phyloP scores from a whole-genome alignment of 2,888 invertebrate species.

The Ptilodon capucinus region DNA sequence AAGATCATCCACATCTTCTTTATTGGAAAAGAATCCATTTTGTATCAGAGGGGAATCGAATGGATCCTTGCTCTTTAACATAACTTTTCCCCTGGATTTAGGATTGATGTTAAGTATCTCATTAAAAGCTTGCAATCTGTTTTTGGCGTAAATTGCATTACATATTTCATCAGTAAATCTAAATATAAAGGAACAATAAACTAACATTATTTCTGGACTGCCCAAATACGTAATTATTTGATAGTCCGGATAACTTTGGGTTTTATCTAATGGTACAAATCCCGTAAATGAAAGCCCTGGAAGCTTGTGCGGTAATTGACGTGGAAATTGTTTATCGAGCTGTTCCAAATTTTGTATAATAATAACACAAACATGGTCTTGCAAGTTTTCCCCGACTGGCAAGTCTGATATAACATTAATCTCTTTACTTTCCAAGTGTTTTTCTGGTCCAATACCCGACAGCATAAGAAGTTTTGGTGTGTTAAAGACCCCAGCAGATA shows the following conservation, averaged over 20 bases:
- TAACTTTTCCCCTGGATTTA: slow-evolving; percentile 59
- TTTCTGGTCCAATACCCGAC: slow-evolving; percentile 48
- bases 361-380: slow-evolving; percentile 37
- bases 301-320: slow-evolving; percentile 26
- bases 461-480: slow-evolving; percentile 47
- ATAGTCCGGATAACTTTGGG: slow-evolving; percentile 32
- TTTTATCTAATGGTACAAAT: slow-evolving; percentile 31
- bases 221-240: slow-evolving; percentile 24
- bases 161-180: slow-evolving; percentile 60
- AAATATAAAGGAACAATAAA: slow-evolving; percentile 68
- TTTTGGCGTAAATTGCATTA: slow-evolving; percentile 23
- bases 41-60: slow-evolving; percentile 32
- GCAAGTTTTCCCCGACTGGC: slow-evolving; percentile 49
- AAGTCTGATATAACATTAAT: slow-evolving; percentile 42
- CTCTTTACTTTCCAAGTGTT: slow-evolving; percentile 36
- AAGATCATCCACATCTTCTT: slow-evolving; percentile 31
- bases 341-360: slow-evolving; percentile 29
- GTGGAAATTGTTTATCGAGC: slow-evolving; percentile 58
- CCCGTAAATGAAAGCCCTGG: slow-evolving; percentile 31
- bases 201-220: slow-evolving; percentile 21
- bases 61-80: slow-evolving; percentile 32
- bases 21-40: slow-evolving; percentile 32
- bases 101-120: slow-evolving; percentile 35
- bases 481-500: slow-evolving; percentile 45
- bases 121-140: slow-evolving; percentile 26